Base-by-base conservation (phyloP, 2,797 vertebrate genomes). In the Acipenser transmontanus region DNA sequence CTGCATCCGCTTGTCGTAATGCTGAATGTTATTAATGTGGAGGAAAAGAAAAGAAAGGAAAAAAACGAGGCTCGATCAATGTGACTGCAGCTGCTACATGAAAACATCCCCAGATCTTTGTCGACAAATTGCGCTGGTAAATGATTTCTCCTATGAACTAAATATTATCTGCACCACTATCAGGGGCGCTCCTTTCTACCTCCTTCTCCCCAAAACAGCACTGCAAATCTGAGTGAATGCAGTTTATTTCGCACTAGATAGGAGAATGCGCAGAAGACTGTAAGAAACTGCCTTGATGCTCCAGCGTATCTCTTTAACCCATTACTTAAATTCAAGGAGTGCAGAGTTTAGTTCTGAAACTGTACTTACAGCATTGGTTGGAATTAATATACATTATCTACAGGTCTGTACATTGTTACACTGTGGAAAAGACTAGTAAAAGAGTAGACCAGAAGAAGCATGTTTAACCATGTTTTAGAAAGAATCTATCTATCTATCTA, bases 91-190 rank as follows among this genome's bases (percentile, higher is more conserved):
- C 73, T 71, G 80, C 81, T 60, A 82, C 80, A 80, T 76, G 82
- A 86, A 79, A 81, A 85, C 83, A 85, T 82, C 81, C 83, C 81
- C 80, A 81, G 84, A 87, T 89, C 77, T 81, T 85, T 87, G 84
- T 87, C 81, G 72, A 85, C 82, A 89, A 85, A 87, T 86, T 88
- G 82, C 66, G 66, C 77, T 81, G 76, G 83, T 87, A 86, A 88
- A 87, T 88, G 82, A 85, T 86, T 85, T 86, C 81, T 78, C 69
- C 77, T 79, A 87, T 85, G 83, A 88, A 82, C 79, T 83, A 83
- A 86, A 87, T 80, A 82, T 86, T 79, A 85, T 78, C 82, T 79
- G 77, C 77, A 74, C 81, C 74, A 78, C 78, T 70, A 65, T 73
- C 62, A 65, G 52, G 67, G 50, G 66, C 6, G 47, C 76, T 75